Percentiles rank a stretch among this genome's conserved stretches.
Conservation (phyloP, 2,113 vertebrate genomes). For the Epinephelus lanceolatus region DNA sequence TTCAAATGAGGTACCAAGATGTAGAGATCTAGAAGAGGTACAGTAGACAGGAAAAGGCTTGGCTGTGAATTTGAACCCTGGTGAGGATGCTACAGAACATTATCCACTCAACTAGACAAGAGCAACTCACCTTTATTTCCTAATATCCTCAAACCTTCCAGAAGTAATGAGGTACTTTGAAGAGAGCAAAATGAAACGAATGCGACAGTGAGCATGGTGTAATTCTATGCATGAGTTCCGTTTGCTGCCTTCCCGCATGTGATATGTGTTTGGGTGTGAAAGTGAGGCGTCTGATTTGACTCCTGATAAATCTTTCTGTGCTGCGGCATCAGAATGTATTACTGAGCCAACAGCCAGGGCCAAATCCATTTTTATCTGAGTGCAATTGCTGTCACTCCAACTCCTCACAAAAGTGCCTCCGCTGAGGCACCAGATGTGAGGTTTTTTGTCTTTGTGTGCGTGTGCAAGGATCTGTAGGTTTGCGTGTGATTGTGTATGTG, state of each 20-base stretch:
- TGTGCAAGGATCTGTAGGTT: constrained; percentile 6
- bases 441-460: constrained; percentile 31
- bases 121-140: constrained; percentile 47
- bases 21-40: not conserved
- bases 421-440: constrained; percentile 61
- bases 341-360: constrained; percentile 69
- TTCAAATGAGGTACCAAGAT: not conserved
- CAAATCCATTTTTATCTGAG: constrained; percentile 78
- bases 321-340: constrained; percentile 71
- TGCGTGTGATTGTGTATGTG: constrained; percentile 30
- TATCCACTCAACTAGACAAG: constrained; percentile 54
- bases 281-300: constrained; percentile 76
- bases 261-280: constrained; percentile 76
- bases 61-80: constrained; percentile 21
- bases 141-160: constrained; percentile 51
- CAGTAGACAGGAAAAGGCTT: not conserved
- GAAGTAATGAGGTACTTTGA: constrained; percentile 70
- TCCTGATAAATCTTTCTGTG: constrained; percentile 75
- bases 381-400: constrained; percentile 77
- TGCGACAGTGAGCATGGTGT: constrained; percentile 46
- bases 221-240: constrained; percentile 72
- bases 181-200: constrained; percentile 50
- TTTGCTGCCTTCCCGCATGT: constrained; percentile 50
- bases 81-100: constrained; percentile 10
- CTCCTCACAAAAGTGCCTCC: constrained; percentile 64